Base-by-base conservation (phyloP, 2,888 invertebrate species). In the Scaptomyza tumidula region DNA sequence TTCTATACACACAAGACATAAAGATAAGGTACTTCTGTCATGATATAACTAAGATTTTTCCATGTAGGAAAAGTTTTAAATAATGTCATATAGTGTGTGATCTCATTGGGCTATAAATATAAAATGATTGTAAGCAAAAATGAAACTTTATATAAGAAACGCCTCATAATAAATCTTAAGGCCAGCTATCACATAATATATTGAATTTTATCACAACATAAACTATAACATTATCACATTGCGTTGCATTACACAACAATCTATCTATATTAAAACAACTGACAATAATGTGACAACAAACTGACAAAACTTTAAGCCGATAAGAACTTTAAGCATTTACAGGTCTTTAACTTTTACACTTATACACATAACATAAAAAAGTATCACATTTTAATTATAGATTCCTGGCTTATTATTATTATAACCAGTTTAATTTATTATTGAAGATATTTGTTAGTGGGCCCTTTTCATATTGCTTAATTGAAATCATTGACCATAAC, bases 251-350 rank as follows among this genome's bases (percentile, higher is more conserved):
- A 6, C n/a, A 11, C 3, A 35, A 49, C 31, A 19, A n/a, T 49
- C 19, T 19, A 2, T 19, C 19, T 19, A 7, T 49, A 49, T 35
- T 5, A 16, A 16, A 60, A 10, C 11, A 7, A 29, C 4, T 16
- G 41, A 11, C 63, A 41, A 35, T 33, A 33, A 16, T 41, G 31
- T 41, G 61, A 33, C 39, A 62, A 48, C 54, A 43, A 19, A 16
- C 3, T 13, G 3, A 33, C 13, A 9, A 16, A n/a, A 24, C 16
- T 6, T n/a, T 37, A 35, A 52, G 9, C 24, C 11, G 35, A 24
- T 24, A 11, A 50, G 19, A 24, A 19, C 3, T n/a, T 1, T 14
- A 7, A n/a, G 35, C n/a, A 48, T 61, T 60, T 29, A 33, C 39
- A n/a, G 10, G 2, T 29, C 6, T 46, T 33, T 4, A n/a, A 31